These are phyloP conservation scores for Pungitius pungitius DNA, from an alignment of 2,113 vertebrate species.

Conservation along the genomic window DNA sequence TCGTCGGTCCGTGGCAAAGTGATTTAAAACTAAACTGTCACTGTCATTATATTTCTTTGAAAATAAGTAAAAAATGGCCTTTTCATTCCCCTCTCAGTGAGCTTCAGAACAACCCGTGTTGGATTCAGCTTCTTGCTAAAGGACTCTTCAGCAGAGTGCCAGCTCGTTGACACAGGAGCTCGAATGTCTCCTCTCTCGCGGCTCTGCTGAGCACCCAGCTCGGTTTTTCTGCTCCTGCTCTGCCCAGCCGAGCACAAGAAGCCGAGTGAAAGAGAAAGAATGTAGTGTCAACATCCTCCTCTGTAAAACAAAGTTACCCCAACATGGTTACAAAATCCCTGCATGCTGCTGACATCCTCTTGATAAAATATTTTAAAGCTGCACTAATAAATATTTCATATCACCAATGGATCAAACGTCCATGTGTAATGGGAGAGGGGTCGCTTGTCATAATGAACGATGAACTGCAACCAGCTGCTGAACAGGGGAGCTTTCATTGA, in stretches of 20 bases:
- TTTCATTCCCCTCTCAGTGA: conserved; percentile 29
- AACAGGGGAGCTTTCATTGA: neutral
- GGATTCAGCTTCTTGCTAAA: conserved; percentile 40
- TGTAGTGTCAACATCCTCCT: conserved; percentile 30
- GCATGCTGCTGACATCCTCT: neutral
- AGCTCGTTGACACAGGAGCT: conserved; percentile 45
- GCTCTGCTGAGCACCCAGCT: conserved; percentile 16
- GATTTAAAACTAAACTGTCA: conserved; percentile 1
- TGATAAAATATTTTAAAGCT: neutral
- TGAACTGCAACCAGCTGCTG: neutral
- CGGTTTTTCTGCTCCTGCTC: conserved; percentile 27
- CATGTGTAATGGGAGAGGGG: neutral
- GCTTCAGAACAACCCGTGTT: conserved; percentile 34
- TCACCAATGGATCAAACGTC: neutral
- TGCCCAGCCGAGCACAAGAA: conserved; percentile 24
- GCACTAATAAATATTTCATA: neutral
- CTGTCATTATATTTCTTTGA: conserved; percentile 4
- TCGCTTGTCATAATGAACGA: neutral
- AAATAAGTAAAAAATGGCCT: neutral
- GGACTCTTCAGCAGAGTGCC: conserved; percentile 63
- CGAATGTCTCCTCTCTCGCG: conserved; percentile 42
- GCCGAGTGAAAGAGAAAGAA: conserved; percentile 14
- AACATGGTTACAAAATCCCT: neutral
- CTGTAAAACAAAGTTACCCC: conserved; percentile 3
- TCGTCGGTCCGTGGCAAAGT: neutral